phyloP scores from a whole-genome alignment of 2,888 invertebrate genomes.

The Bedellia somnulentella region DNA sequence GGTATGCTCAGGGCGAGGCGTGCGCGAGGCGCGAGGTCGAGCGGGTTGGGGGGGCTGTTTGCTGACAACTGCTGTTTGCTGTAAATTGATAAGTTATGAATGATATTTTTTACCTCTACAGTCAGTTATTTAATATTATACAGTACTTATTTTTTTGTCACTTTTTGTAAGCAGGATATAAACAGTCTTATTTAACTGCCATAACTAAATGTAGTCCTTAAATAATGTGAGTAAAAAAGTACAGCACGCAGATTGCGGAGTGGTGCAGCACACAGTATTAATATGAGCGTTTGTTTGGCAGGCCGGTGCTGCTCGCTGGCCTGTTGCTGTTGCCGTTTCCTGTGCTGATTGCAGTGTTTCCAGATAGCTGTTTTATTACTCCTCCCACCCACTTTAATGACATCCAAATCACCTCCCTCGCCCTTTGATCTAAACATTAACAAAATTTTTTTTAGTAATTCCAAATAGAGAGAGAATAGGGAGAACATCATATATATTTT shows the following conservation, averaged over 20 bases:
- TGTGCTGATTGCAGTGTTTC: constrained; percentile 50
- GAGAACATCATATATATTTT: too few relatives aligned
- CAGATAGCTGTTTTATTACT: constrained; percentile 41
- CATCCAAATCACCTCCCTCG: too few relatives aligned
- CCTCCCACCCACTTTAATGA: too few relatives aligned
- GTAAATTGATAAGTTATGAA: constrained; percentile 53
- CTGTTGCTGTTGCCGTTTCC: constrained; percentile 57
- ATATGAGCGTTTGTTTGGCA: constrained; percentile 54
- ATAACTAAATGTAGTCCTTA: background rate
- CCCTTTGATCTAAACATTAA: too few relatives aligned
- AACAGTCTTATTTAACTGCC: too few relatives aligned
- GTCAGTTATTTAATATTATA: too few relatives aligned
- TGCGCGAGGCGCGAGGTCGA: constrained; percentile 49
- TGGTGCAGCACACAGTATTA: constrained; percentile 22
- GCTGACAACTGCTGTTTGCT: constrained; percentile 59
- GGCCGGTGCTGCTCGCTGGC: constrained; percentile 60
- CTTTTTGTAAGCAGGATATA: too few relatives aligned
- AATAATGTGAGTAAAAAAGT: background rate
- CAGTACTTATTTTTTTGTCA: too few relatives aligned
- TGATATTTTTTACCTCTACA: constrained; percentile 54
- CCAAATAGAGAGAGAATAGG: too few relatives aligned
- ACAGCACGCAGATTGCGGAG: constrained; percentile 15
- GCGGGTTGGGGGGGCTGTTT: constrained; percentile 44
- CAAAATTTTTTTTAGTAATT: too few relatives aligned
- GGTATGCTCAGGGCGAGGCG: constrained; percentile 58